Conservation (phyloP, 2,113 vertebrate species). For the Eira barbara region DNA sequence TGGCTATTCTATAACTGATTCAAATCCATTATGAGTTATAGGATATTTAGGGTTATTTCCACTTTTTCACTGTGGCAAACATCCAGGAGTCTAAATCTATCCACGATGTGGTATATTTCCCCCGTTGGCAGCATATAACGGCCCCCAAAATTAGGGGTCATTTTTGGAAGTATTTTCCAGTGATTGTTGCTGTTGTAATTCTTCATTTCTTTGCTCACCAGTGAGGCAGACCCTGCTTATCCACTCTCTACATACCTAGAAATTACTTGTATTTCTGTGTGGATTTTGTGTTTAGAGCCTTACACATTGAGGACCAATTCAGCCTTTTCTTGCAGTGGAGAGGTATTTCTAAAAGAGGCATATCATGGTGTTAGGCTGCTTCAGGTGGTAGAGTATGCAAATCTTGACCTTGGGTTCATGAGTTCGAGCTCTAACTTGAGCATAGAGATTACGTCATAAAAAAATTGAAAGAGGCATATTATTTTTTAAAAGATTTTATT, state of each 20-base stretch:
- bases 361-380: neutral
- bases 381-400: neutral
- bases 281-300: neutral
- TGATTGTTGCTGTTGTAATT: neutral
- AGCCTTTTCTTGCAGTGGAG: neutral
- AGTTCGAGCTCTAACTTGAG: neutral
- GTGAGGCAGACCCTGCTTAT: neutral
- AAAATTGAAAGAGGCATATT: neutral
- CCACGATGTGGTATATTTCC: neutral
- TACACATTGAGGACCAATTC: neutral
- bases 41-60: neutral
- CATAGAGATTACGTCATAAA: neutral
- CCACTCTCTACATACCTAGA: neutral
- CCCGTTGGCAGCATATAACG: neutral
- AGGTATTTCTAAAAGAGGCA: neutral
- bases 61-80: neutral
- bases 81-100: neutral
- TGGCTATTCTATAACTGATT: neutral
- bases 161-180: neutral
- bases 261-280: neutral
- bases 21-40: neutral
- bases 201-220: neutral
- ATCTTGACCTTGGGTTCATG: neutral
- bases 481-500: neutral
- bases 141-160: neutral